phyloP scores from a whole-genome alignment of 2,888 invertebrate species.

The Spilarctia lutea region DNA sequence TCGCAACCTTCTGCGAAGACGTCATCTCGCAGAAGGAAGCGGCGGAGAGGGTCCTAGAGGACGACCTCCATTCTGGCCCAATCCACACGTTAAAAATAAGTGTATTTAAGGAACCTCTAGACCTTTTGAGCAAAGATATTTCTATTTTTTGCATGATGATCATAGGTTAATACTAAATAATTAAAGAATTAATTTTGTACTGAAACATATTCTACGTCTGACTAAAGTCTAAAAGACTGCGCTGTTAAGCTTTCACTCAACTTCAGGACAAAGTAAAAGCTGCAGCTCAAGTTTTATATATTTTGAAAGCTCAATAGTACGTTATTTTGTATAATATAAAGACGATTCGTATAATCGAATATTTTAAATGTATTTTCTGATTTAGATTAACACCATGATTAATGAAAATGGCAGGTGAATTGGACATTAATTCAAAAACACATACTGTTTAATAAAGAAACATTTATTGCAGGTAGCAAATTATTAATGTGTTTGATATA shows the following conservation, averaged over 20 bases:
- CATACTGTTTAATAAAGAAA: background rate
- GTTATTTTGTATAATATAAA: background rate
- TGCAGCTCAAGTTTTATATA: background rate
- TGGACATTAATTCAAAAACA: background rate
- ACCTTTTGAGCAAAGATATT: background rate
- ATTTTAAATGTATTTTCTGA: background rate
- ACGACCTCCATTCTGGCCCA: no score
- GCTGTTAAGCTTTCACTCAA: background rate
- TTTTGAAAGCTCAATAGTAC: background rate
- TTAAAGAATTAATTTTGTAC: background rate
- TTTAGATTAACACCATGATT: background rate
- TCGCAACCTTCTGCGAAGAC: no score
- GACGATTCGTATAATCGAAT: background rate
- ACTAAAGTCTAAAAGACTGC: background rate
- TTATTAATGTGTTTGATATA: background rate
- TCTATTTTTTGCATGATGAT: no score
- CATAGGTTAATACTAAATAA: background rate
- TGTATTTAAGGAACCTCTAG: background rate
- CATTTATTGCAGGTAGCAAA: background rate
- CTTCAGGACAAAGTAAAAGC: no score
- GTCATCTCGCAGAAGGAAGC: no score
- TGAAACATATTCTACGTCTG: no score
- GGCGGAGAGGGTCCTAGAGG: no score
- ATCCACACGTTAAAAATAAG: no score
- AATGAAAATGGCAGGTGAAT: background rate